Conservation (phyloP, 2,797 vertebrate species). For the Balearica regulorum region DNA sequence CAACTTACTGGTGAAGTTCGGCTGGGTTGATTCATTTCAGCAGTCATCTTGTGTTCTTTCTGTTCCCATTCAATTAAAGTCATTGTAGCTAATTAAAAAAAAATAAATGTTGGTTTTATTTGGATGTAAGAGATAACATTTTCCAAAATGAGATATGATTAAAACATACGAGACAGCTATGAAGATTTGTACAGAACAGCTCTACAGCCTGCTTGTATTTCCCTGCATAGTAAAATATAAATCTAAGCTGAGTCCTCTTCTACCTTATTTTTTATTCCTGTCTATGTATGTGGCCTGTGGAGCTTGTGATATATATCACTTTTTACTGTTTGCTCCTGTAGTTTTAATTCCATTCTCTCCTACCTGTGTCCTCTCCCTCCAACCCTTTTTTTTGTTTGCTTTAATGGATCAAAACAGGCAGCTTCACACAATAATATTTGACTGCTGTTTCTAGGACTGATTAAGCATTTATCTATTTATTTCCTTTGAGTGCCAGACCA, state of each 20-base stretch:
- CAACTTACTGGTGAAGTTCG: not conserved
- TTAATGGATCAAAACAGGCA: not conserved
- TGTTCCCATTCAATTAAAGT: constrained; percentile 5
- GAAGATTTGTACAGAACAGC: not conserved
- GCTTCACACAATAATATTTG: not conserved
- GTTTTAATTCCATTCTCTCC: not conserved
- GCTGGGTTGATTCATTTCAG: not conserved
- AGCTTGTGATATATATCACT: not conserved
- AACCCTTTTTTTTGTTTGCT: not conserved
- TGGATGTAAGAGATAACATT: not conserved
- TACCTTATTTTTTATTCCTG: not conserved
- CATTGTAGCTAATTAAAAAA: constrained; percentile 26
- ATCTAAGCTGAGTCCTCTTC: not conserved
- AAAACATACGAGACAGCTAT: not conserved
- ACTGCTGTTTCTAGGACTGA: not conserved
- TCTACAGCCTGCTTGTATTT: not conserved
- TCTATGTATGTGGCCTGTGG: not conserved
- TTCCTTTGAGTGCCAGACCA: not conserved
- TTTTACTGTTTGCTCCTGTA: not conserved
- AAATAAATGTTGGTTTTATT: not conserved
- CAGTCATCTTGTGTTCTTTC: not conserved
- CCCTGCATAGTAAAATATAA: not conserved
- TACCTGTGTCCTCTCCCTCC: not conserved
- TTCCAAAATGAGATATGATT: constrained; percentile 15
- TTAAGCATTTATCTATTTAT: not conserved